Base-by-base conservation (phyloP, 2,888 invertebrate genomes). In the Andrena trimmerana region DNA sequence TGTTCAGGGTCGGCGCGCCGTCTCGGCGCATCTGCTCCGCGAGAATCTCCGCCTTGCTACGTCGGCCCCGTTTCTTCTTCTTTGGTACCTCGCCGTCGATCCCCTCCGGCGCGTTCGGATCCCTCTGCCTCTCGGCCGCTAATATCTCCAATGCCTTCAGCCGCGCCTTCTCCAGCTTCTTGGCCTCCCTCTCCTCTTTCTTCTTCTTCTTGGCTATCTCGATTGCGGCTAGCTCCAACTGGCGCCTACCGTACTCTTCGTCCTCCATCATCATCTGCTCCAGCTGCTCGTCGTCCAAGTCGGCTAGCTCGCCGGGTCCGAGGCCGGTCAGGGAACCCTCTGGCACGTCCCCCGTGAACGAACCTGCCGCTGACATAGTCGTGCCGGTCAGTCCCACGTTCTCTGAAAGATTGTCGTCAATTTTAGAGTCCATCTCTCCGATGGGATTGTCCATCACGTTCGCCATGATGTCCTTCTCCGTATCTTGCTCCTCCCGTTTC, bases 251-350 rank as follows among this genome's bases (percentile, higher is more conserved):
- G 62, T 95, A 95, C 82, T 96, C 96, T 89, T 96, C 96, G 66
- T 96, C 95, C 85, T 96, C 96, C 93, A 96, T 96, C 95, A 96
- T 95, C 90, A 95, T 95, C 70, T 93, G 93, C 54, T 93, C 93
- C 29, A 94, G 81, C 50, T 94, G 93, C 42, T 94, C 94, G 4
- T 94, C 94, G 62, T 94, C 94, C 8, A 94, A 83, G 1, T 93
- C 94, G 13, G 91, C 93, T 10, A 94, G 86, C 52, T 93, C 94
- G 0, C 90, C 91, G 1, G 93, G 86, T 1, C 92, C 93, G 0
- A 94, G 87, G 29, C 93, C 92, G 0, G 92, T 90, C 13, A 94
- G 78, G 0, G 93, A 91, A 52, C 92, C 92, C 75, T 88, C 89
- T 6, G 88, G 88, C 33, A 89, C 88, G 16, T 89, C 88, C 8